Percentiles rank a stretch among this genome's conserved stretches.
These are phyloP conservation scores for Eumeta japonica DNA, from an alignment of 1,140 invertebrate species.

Conservation along the genomic window DNA sequence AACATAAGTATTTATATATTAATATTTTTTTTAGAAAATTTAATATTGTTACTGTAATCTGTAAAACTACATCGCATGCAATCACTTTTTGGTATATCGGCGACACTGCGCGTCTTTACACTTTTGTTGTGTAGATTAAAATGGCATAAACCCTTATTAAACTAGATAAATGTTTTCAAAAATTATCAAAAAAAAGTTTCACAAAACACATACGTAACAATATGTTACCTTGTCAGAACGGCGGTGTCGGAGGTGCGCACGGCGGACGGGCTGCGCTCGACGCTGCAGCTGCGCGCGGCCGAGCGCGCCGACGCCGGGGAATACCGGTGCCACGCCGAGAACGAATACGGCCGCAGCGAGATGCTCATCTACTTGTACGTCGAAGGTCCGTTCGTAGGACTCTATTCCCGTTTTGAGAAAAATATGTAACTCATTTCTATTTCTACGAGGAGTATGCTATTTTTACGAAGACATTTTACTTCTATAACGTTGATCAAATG, in stretches of 20 bases:
- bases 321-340: slow-evolving; percentile 80
- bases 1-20: too few species aligned
- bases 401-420: too few species aligned
- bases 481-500: neutral
- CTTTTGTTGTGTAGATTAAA: too few species aligned
- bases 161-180: neutral
- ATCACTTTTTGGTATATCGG: too few species aligned
- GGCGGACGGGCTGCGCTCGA: slow-evolving; percentile 64
- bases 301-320: slow-evolving; percentile 76
- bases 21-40: too few species aligned
- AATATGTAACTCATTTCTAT: neutral
- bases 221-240: too few species aligned
- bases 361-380: slow-evolving; percentile 76
- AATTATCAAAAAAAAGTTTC: neutral
- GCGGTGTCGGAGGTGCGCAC: slow-evolving; percentile 64
- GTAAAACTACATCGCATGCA: too few species aligned
- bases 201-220: neutral
- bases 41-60: too few species aligned
- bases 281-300: slow-evolving; percentile 62
- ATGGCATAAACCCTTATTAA: too few species aligned
- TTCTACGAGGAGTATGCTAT: neutral
- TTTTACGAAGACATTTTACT: neutral
- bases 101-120: too few species aligned
- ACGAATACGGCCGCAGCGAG: slow-evolving; percentile 78
- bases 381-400: slow-evolving; percentile 64